Conservation (phyloP, 1,140 invertebrate species). For the Battus philenor region DNA sequence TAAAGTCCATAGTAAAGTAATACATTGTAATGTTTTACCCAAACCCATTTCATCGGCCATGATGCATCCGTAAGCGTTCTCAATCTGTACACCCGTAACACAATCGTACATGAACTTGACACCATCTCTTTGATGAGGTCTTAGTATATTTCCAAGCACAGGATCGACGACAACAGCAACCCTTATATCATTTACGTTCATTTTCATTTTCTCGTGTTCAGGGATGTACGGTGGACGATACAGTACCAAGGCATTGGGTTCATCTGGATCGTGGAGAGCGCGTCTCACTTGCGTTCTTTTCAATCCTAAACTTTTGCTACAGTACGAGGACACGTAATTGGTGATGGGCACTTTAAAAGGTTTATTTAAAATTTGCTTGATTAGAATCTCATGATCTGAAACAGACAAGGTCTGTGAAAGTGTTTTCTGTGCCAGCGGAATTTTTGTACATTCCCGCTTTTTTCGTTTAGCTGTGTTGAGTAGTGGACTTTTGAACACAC, state of each 20-base stretch:
- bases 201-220: slow-evolving; percentile 90
- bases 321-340: slow-evolving; percentile 88
- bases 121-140: slow-evolving; percentile 99
- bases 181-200: slow-evolving; percentile 77
- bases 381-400: slow-evolving; percentile 79
- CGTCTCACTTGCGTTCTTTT: slow-evolving; percentile 73
- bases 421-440: slow-evolving; percentile 53
- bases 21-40: slow-evolving; percentile 99
- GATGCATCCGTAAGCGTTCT: slow-evolving; percentile 93
- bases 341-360: slow-evolving; percentile 97
- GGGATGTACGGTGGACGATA: slow-evolving; percentile 88
- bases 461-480: slow-evolving; percentile 53
- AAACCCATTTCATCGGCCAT: slow-evolving; percentile 99
- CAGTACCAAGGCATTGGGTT: slow-evolving; percentile 94
- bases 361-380: slow-evolving; percentile 88
- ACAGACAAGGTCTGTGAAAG: slow-evolving; percentile 44
- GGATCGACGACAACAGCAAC: slow-evolving; percentile 98
- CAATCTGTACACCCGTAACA: slow-evolving; percentile 94
- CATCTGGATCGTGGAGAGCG: slow-evolving; percentile 94
- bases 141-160: slow-evolving; percentile 89
- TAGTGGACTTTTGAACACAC: slow-evolving; percentile 69
- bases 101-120: slow-evolving; percentile 99
- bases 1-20: slow-evolving; percentile 97
- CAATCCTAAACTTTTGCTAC: slow-evolving; percentile 78
- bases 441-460: slow-evolving; percentile 55